Evolutionary conservation across 2,797 vertebrate species (phyloP).

Genomic region (Phrynocephalus forsythii): DNA sequence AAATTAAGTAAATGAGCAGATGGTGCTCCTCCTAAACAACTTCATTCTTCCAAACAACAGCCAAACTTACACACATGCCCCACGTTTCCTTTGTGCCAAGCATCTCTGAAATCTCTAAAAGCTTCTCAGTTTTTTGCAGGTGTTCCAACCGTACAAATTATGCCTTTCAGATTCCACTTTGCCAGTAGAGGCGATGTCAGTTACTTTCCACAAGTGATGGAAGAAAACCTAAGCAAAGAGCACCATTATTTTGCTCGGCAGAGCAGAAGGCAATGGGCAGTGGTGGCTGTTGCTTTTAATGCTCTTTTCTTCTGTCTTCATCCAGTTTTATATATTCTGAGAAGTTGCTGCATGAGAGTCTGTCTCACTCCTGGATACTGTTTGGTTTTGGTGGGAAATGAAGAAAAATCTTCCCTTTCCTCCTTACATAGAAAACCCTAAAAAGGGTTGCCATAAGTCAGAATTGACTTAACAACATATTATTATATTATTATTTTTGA

Average conservation of each 20-base stretch:
- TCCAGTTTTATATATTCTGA: neutral
- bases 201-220: neutral
- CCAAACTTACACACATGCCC: neutral
- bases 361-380: neutral
- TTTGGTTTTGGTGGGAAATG: neutral
- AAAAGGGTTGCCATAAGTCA: no score
- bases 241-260: constrained; percentile 17
- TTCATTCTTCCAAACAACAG: neutral
- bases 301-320: neutral
- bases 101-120: neutral
- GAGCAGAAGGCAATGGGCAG: neutral
- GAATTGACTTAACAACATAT: no score
- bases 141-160: constrained; percentile 2
- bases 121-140: neutral
- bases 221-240: neutral
- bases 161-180: neutral
- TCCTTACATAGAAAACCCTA: no score
- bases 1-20: neutral
- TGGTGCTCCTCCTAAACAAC: neutral
- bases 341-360: neutral
- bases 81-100: no score
- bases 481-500: no score
- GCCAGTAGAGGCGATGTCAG: neutral
- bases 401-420: no score
- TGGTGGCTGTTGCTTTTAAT: neutral